Evolutionary conservation across 2,888 invertebrate species (phyloP), one percentile per base, ranked within the genome.

Genomic region (Eutolmus rufibarbis): DNA sequence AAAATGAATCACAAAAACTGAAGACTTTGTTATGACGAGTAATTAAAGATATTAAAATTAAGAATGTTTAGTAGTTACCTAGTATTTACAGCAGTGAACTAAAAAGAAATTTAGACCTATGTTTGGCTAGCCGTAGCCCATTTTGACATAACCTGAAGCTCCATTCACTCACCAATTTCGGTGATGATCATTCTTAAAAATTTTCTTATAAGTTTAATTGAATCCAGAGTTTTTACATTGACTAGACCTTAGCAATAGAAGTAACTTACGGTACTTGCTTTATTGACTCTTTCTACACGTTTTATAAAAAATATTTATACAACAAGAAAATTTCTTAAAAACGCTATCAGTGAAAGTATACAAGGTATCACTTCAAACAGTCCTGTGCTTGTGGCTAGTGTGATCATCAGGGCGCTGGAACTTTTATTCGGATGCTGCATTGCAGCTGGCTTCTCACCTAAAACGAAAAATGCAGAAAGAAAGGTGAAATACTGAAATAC

Each of bases 361-460:
- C 88, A 88, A 87, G 87, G 76, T 87, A 88, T 88, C 88, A 88
- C 88, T 87, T 88, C 84, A 56, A 87, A 86, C 34, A 86, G 84
- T 74, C 76, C 74, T 56, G 57, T 81, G 34, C 88, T 86, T 57
- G 79, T 79, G 51, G 37, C 51, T 31, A 84, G 57, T 46, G 76
- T 86, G 51, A 74, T 46, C 43, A 76, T 74, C 66, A 86, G 66
- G 28, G 89, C 88, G 46, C 66, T 87, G 88, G 89, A 88, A 87
- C 88, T 89, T 87, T 93, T 94, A 91, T 95, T 95, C 74, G 95
- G 95, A 89, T 95, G 95, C 90, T 96, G 95, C 95, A 96, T 95
- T 0, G 96, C 96, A 37, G 95, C 95, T 89, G 95, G 95, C 66
- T 95, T 95, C 91, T 96, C 95, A 91, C 95, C 95, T 96, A 94